These are phyloP conservation scores for Sesamia inferens DNA, from an alignment of 2,888 invertebrate species.

Conservation along the genomic window DNA sequence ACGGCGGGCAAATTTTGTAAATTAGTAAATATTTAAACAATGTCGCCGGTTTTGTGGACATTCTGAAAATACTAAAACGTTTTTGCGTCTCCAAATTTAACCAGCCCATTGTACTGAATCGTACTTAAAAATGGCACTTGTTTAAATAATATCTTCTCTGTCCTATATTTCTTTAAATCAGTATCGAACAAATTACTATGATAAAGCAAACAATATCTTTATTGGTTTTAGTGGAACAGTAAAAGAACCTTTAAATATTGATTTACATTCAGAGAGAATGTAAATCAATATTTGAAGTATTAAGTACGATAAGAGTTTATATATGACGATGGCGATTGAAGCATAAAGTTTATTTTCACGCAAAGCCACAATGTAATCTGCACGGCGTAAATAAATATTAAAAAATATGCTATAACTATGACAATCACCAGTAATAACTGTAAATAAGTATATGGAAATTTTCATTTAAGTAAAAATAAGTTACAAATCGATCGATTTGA, in stretches of 20 bases:
- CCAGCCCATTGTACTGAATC: conserved; percentile 12
- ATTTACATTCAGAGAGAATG: no score
- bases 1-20: conserved; percentile 1
- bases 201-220: conserved; percentile 50
- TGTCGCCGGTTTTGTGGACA: conserved; percentile 1
- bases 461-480: conserved; percentile 27
- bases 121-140: conserved; percentile 17
- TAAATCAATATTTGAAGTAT: conserved; percentile 42
- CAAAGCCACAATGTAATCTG: conserved; percentile 9
- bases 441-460: conserved; percentile 28
- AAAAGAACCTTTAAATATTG: no score
- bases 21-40: conserved; percentile 22
- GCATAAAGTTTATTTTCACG: conserved; percentile 4
- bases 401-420: conserved; percentile 8
- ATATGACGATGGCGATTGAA: conserved; percentile 3
- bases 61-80: background rate
- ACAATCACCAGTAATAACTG: conserved; percentile 14
- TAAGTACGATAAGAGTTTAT: conserved; percentile 26
- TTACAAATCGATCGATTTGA: conserved; percentile 3
- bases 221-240: conserved; percentile 36
- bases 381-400: background rate
- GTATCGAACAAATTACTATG: conserved; percentile 30
- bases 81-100: background rate
- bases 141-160: conserved; percentile 45
- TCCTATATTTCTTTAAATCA: conserved; percentile 39